Conservation (phyloP, 2,888 invertebrate species). For the Phortica okadai region DNA sequence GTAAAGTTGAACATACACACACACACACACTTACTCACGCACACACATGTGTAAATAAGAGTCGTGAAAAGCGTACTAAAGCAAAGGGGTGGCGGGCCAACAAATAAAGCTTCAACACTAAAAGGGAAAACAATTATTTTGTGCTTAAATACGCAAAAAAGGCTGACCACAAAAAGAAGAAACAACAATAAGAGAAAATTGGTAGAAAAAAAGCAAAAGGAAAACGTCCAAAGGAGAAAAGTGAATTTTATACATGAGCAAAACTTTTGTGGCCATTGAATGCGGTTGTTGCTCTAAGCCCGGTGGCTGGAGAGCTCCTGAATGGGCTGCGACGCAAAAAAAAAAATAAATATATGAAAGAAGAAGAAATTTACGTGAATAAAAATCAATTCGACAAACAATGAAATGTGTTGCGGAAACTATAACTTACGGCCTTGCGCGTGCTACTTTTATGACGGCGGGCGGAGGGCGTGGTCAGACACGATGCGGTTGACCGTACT, state of each 20-base stretch:
- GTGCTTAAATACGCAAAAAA: conserved; percentile 49
- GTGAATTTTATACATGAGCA: background rate
- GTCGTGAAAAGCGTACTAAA: background rate
- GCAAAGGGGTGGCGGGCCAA: background rate
- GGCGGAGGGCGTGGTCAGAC: background rate
- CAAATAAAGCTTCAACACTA: conserved; percentile 44
- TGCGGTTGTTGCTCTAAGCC: no score
- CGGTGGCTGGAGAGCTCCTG: no score
- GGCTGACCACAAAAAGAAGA: no score
- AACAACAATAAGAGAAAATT: background rate
- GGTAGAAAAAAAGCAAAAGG: background rate
- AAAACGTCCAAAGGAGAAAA: no score
- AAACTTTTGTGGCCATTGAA: conserved; percentile 3
- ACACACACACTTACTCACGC: background rate
- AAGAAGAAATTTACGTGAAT: conserved; percentile 47
- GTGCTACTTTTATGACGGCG: background rate
- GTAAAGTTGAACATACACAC: conserved; percentile 32
- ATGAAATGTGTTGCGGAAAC: conserved; percentile 69
- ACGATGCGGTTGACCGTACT: conserved; percentile 44
- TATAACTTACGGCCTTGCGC: conserved; percentile 59
- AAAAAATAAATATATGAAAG: background rate
- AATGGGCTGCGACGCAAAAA: conserved; percentile 18
- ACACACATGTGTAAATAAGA: background rate
- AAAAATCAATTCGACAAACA: conserved; percentile 69
- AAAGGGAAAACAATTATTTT: conserved; percentile 54